Base-by-base conservation (phyloP, 2,113 vertebrate species). In the Eubucco bourcierii region DNA sequence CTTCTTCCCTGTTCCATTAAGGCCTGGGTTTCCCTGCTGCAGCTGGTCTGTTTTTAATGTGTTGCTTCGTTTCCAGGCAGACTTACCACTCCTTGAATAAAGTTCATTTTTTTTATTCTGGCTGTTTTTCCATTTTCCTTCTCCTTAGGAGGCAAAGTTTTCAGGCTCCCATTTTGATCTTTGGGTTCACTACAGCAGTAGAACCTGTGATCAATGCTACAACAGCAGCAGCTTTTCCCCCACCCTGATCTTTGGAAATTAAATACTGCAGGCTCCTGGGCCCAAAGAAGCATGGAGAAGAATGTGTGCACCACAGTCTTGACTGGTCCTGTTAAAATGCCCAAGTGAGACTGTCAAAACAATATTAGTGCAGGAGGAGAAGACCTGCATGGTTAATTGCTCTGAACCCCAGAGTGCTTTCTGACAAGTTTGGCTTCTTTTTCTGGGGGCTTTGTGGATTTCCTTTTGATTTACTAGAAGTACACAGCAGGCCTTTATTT, bases 61-160 rank as follows among this genome's bases (percentile, higher is more conserved):
- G 29, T 94, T 88, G 53, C 70, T 95, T 73, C 1, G 33, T 94
- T 96, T 95, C 90, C 80, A 94, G 70, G 70, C 88, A 81, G 50
- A 81, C 52, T 20, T 50, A 46, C 9, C 29, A 31, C 37, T 56
- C 37, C 91, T 58, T 59, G 41, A 91, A 27, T 29, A 39, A 63
- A 84, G 24, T 86, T 91, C 15, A 12, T 85, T 90, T 79, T 79
- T 88, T 91, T 79, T 86, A 71, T n/a, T 87, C 60, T 82, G 46
- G 3, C 53, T 76, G 34, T 41, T 95, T 94, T 92, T 83, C 52
- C 82, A 67, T 65, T 83, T 93, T 28, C 50, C 46, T 81, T 92
- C 61, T 72, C 15, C 75, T 74, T 77, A 77, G 64, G 33, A 94
- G 67, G 37, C 31, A 34, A 63, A 73, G 73, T 87, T 77, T 21